Evolutionary conservation across 2,888 invertebrate genomes (phyloP).

Genomic region (Elysia crispata): DNA sequence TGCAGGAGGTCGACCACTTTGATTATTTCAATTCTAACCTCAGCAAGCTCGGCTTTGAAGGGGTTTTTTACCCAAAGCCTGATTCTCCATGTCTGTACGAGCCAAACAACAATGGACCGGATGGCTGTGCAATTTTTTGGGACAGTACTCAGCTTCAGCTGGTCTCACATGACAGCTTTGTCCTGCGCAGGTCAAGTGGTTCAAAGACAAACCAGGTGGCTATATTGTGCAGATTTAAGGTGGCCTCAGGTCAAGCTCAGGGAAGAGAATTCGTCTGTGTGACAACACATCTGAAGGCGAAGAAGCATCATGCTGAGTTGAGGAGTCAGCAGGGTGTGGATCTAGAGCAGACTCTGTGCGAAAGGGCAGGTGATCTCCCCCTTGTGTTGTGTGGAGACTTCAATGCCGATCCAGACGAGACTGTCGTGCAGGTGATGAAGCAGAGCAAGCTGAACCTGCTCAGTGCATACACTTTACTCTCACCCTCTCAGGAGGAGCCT

Average conservation of each 20-base stretch:
- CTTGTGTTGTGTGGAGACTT: constrained; percentile 86
- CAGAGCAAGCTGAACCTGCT: constrained; percentile 60
- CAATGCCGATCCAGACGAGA: constrained; percentile 86
- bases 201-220: constrained; percentile 80
- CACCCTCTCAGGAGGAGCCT: constrained; percentile 81
- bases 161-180: constrained; percentile 69
- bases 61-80: constrained; percentile 86
- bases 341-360: constrained; percentile 58
- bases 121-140: constrained; percentile 88
- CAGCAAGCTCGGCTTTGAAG: constrained; percentile 83
- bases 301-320: constrained; percentile 79
- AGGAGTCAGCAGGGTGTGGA: constrained; percentile 66
- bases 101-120: constrained; percentile 85
- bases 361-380: constrained; percentile 76
- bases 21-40: constrained; percentile 82
- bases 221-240: constrained; percentile 78
- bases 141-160: constrained; percentile 83
- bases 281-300: constrained; percentile 87
- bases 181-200: constrained; percentile 53
- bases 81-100: constrained; percentile 87
- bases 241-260: constrained; percentile 77
- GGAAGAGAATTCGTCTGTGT: constrained; percentile 82
- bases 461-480: constrained; percentile 74
- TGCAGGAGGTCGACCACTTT: constrained; percentile 88
- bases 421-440: constrained; percentile 82